These are phyloP conservation scores for Muscidifurax raptorellus DNA, from an alignment of 1,140 invertebrate genomes.

Conservation along the genomic window DNA sequence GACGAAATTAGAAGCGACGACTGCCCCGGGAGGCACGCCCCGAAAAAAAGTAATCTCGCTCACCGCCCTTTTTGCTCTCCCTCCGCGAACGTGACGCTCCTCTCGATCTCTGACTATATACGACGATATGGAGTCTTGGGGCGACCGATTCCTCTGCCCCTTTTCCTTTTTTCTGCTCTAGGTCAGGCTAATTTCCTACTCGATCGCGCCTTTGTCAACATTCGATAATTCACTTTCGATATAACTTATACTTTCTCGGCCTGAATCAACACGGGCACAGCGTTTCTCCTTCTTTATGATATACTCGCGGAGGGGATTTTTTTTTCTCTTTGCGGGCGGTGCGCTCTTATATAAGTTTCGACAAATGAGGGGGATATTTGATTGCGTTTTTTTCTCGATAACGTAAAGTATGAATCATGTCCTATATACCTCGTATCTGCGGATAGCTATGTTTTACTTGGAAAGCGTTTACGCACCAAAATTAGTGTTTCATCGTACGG, in stretches of 20 bases:
- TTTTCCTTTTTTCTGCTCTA: neutral
- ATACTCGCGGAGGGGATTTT: neutral
- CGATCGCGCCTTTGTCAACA: slow-evolving; percentile 15
- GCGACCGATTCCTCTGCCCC: neutral
- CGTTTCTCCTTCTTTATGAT: neutral
- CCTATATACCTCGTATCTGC: too few species aligned
- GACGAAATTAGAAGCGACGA: slow-evolving; percentile 13
- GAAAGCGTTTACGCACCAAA: too few species aligned
- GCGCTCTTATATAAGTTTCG: too few species aligned
- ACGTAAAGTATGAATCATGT: neutral
- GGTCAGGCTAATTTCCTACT: slow-evolving; percentile 9
- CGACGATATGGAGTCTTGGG: neutral
- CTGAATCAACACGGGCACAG: neutral
- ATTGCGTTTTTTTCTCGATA: neutral
- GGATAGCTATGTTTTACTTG: neutral
- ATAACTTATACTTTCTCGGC: slow-evolving; percentile 7
- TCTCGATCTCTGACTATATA: neutral
- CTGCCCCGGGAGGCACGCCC: neutral
- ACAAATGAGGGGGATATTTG: too few species aligned
- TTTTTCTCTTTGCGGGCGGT: neutral
- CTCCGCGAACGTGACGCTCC: neutral
- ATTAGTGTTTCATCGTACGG: too few species aligned
- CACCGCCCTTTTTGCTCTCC: neutral
- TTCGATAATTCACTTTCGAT: slow-evolving; percentile 24
- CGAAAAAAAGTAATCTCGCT: neutral